Conservation (phyloP, 2,888 invertebrate species). For the Anodontia alba region DNA sequence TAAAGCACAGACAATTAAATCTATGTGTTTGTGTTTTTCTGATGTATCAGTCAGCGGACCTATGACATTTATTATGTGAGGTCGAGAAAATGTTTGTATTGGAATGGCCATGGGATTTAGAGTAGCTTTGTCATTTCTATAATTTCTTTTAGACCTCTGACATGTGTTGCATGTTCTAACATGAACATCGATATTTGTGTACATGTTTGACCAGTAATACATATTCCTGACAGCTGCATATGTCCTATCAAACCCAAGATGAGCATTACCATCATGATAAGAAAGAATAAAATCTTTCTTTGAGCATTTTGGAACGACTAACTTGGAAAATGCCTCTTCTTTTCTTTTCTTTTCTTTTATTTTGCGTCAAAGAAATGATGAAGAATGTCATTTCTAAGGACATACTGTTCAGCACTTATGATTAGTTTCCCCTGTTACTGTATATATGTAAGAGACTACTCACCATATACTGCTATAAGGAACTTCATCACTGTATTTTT, state of each 20-base stretch:
- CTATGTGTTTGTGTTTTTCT: slow-evolving; percentile 19
- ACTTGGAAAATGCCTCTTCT: slow-evolving; percentile 10
- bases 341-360: slow-evolving; percentile 9
- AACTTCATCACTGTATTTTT: slow-evolving; percentile 22
- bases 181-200: slow-evolving; percentile 39
- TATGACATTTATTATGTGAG: slow-evolving; percentile 59
- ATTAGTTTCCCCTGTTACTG: slow-evolving; percentile 16
- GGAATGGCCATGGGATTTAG: slow-evolving; percentile 32
- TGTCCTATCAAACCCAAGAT: slow-evolving; percentile 46
- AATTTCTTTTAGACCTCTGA: slow-evolving; percentile 39
- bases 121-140: slow-evolving; percentile 29
- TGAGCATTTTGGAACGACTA: slow-evolving; percentile 43
- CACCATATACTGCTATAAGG: slow-evolving; percentile 29
- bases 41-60: slow-evolving; percentile 25
- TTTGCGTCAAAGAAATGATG: slow-evolving; percentile 40
- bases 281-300: slow-evolving; percentile 41
- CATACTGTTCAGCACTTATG: slow-evolving; percentile 30
- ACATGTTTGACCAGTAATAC: slow-evolving; percentile 63
- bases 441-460: slow-evolving; percentile 34
- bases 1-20: neutral
- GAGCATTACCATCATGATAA: slow-evolving; percentile 53
- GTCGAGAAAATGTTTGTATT: slow-evolving; percentile 17
- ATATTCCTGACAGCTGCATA: slow-evolving; percentile 34
- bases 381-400: slow-evolving; percentile 29
- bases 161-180: slow-evolving; percentile 44